Conservation (phyloP, 1,140 invertebrate species). For the Drosophila bocki region DNA sequence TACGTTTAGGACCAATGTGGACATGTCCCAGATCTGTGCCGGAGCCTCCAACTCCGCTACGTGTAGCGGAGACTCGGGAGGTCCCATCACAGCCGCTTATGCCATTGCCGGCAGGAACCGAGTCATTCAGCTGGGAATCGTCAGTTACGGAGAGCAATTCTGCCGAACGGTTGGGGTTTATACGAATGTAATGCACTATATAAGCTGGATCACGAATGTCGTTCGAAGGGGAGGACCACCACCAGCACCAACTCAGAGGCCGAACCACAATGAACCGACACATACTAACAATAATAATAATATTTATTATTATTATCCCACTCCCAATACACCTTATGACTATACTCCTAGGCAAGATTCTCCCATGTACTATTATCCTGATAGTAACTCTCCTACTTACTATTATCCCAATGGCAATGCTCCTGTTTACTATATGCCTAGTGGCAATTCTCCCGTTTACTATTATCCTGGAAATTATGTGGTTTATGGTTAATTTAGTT, state of each 20-base stretch:
- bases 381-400: background rate
- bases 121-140: constrained; percentile 8
- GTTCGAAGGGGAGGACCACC: background rate
- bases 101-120: background rate
- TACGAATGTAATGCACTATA: constrained; percentile 17
- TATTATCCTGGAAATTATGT: background rate
- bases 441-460: background rate
- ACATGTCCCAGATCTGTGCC: constrained; percentile 19
- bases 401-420: background rate
- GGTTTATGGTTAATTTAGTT: background rate
- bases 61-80: constrained; percentile 5
- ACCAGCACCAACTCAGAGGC: background rate
- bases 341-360: background rate
- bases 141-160: background rate
- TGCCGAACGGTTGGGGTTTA: background rate
- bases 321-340: background rate
- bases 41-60: background rate
- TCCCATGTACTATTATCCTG: no score
- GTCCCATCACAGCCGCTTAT: background rate
- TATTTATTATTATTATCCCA: background rate
- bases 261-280: background rate
- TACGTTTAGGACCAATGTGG: background rate
- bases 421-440: background rate
- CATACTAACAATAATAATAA: background rate
- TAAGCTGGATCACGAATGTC: background rate